These are phyloP conservation scores for Malurus alboscapulatus DNA, from an alignment of 2,113 vertebrate genomes.

Conservation along the genomic window DNA sequence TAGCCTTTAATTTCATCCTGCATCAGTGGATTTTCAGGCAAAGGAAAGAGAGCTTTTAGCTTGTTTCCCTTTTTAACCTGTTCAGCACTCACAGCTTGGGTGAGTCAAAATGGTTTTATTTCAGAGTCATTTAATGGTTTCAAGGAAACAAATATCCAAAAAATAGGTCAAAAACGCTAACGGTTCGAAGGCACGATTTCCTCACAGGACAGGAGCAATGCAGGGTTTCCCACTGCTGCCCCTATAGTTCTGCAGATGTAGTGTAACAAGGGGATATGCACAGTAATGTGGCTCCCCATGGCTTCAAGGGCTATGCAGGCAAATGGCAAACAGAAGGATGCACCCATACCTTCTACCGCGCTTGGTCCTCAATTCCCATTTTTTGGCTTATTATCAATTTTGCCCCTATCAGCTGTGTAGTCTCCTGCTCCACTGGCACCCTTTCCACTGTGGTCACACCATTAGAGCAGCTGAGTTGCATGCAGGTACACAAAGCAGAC, in stretches of 20 bases:
- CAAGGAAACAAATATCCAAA: slow-evolving; percentile 29
- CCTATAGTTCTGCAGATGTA: background rate
- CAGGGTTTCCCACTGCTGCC: slow-evolving; percentile 6
- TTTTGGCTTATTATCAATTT: background rate
- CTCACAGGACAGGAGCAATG: background rate
- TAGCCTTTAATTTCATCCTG: slow-evolving; percentile 73
- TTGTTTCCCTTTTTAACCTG: slow-evolving; percentile 69
- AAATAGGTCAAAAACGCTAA: background rate
- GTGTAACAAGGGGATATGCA: background rate
- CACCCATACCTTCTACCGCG: no score
- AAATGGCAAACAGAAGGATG: background rate
- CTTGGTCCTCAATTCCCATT: background rate
- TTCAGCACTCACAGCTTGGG: slow-evolving; percentile 51
- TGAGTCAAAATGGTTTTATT: slow-evolving; percentile 54
- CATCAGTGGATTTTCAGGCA: slow-evolving; percentile 71
- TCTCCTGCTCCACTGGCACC: background rate
- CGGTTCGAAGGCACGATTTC: background rate
- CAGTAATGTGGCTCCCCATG: rapidly evolving
- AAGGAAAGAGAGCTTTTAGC: slow-evolving; percentile 60
- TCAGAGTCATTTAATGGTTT: slow-evolving; percentile 7
- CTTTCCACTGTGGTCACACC: background rate
- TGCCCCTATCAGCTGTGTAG: background rate
- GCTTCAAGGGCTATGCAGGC: background rate
- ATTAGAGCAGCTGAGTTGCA: slow-evolving; percentile 4
- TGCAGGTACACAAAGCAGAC: slow-evolving; percentile 19